Evolutionary conservation across 2,113 vertebrate genomes (phyloP).

Genomic region (Cettia cetti): DNA sequence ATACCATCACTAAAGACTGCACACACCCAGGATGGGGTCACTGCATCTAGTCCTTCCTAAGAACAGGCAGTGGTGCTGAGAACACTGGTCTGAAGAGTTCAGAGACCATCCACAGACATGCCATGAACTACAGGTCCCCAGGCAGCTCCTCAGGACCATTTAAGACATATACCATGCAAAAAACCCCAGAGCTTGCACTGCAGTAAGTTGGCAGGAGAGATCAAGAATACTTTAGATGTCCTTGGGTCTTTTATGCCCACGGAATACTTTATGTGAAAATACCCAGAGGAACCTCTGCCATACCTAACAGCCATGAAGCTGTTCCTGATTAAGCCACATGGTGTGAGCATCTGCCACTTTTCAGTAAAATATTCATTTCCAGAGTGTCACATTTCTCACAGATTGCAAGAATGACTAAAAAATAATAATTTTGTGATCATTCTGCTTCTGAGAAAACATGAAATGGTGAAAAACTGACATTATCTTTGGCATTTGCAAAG

Average conservation of each 20-base stretch:
- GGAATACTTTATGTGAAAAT: not conserved
- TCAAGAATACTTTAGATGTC: not conserved
- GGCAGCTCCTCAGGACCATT: not conserved
- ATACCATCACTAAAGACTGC: not conserved
- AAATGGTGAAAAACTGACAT: not conserved
- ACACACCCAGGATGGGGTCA: not conserved
- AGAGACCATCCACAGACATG: not conserved
- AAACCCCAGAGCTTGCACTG: not conserved
- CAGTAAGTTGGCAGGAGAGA: not conserved
- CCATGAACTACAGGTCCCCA: not conserved
- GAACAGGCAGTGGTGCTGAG: not conserved
- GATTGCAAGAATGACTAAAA: not conserved
- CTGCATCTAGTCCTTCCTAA: not conserved
- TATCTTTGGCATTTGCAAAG: not conserved
- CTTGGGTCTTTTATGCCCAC: not conserved
- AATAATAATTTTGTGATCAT: not conserved
- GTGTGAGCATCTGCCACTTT: not conserved
- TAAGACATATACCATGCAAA: not conserved
- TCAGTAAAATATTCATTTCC: not conserved
- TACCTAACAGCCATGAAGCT: not conserved
- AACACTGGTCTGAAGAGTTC: not conserved
- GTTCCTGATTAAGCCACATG: not conserved
- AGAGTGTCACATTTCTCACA: not conserved
- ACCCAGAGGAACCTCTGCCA: not conserved
- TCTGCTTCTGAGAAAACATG: not conserved